Evolutionary conservation across 2,797 vertebrate species (phyloP), one percentile per base, ranked within the genome.

Genomic region (Uromys caudimaculatus): DNA sequence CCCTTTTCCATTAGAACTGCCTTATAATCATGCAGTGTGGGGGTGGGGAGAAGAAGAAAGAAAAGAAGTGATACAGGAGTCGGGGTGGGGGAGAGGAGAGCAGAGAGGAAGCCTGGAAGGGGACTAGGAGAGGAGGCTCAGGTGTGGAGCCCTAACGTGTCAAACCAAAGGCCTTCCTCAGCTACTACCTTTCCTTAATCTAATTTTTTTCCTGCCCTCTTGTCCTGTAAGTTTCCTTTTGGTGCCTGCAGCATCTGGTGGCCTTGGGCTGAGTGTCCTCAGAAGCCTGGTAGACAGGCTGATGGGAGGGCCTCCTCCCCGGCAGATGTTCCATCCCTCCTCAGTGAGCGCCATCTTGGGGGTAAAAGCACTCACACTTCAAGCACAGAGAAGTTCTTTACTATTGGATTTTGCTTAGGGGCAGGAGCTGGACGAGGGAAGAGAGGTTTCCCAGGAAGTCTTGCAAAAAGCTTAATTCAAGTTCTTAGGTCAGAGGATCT

Each of bases 381-480:
- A 38, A 85, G 56, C 71, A 75, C 23, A 54, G 54, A 27, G 75
- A 24, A 67, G 10, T 12, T 69, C 73, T 47, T 58, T 64, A 19
- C 17, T 32, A 58, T 50, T 19, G 24, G 41, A 82, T 54, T 67
- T 90, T 60, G 44, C 71, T 76, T 50, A n/a, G 16, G 87, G 11
- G 60, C 73, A 71, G 44, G 52, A 17, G 76, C 81, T 56, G n/a
- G 50, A 35, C 38, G 54, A 69, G 6, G 3, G 24, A 47, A 58
- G 35, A 92, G 52, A 91, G 35, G 52, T 60, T 82, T 93, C n/a
- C n/a, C 16, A 62, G 69, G 73, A 17, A 44, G 75, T 69, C 21
- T 41, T 47, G 23, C 64, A 73, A 76, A 79, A 91, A 50, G 19
- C 4, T 75, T 52, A 64, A 9, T 24, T 7, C 52, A 60, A 17